phyloP scores from a whole-genome alignment of 37 sponge, comb jelly and placozoan genomes.

The Cliona cf. orientalis region DNA sequence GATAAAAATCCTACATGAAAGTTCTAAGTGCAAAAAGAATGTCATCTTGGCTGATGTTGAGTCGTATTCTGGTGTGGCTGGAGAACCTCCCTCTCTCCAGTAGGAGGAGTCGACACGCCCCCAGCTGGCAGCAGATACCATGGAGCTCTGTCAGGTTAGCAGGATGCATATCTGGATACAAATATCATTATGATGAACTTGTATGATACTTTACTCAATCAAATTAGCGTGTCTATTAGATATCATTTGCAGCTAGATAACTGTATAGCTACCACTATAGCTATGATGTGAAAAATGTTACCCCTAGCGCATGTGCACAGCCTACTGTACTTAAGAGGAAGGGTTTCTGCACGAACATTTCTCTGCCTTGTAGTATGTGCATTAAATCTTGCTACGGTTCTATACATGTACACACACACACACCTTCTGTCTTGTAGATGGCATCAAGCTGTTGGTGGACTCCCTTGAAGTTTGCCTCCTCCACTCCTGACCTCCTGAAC shows the following conservation, averaged over 20 bases:
- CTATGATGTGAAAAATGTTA: no score
- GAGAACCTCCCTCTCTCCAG: slow-evolving; percentile 47
- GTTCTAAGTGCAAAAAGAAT: slow-evolving; percentile 85
- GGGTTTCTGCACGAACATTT: no score
- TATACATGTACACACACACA: background rate
- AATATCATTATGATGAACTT: background rate
- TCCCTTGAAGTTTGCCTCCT: slow-evolving; percentile 83
- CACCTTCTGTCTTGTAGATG: slow-evolving; percentile 32
- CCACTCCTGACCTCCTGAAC: slow-evolving; percentile 78
- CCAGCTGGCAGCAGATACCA: slow-evolving; percentile 47
- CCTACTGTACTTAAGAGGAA: no score
- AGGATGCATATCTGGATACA: slow-evolving; percentile 1
- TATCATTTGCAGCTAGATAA: no score
- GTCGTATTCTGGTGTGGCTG: slow-evolving; percentile 70
- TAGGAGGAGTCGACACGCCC: slow-evolving; percentile 63
- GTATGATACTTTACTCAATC: no score
- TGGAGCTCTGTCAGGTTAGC: slow-evolving; percentile 14
- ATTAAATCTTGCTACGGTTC: background rate
- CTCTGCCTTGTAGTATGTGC: background rate
- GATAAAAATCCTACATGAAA: no score
- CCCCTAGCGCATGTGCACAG: background rate
- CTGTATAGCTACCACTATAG: no score
- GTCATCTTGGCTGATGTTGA: slow-evolving; percentile 87
- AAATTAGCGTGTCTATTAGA: no score
- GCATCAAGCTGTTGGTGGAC: slow-evolving; percentile 47